Evolutionary conservation across 1,140 invertebrate species (phyloP).

Genomic region (Drosophila ananassae): DNA sequence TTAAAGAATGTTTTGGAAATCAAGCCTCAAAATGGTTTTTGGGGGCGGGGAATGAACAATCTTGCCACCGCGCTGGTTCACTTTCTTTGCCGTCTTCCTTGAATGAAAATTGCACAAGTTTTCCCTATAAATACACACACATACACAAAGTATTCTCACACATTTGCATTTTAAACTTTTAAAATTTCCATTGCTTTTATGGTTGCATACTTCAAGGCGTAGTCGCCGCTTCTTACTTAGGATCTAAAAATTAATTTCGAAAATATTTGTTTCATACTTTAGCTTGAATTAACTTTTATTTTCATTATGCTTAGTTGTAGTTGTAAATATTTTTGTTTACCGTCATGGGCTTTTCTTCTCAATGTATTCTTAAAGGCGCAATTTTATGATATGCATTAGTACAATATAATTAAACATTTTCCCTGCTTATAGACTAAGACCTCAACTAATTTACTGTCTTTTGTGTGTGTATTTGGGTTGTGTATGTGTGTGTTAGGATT

Average conservation of each 20-base stretch:
- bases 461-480: constrained; percentile 20
- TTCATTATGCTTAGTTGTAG: constrained; percentile 68
- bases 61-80: constrained; percentile 44
- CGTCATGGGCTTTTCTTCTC: constrained; percentile 41
- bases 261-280: constrained; percentile 72
- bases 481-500: constrained; percentile 34
- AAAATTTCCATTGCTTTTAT: constrained; percentile 58
- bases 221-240: constrained; percentile 21
- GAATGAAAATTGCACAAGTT: constrained; percentile 46
- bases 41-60: constrained; percentile 35
- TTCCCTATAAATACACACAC: constrained; percentile 26
- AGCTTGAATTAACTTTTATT: constrained; percentile 56
- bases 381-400: constrained; percentile 84
- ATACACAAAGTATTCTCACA: constrained; percentile 11
- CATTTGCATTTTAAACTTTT: constrained; percentile 13
- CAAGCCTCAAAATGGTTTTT: constrained; percentile 34
- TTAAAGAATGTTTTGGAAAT: constrained; percentile 63
- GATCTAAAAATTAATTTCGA: constrained; percentile 75
- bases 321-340: constrained; percentile 74
- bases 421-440: constrained; percentile 47
- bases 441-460: constrained; percentile 47
- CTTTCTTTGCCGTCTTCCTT: constrained; percentile 8
- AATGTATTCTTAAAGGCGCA: constrained; percentile 79
- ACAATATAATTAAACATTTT: constrained; percentile 69
- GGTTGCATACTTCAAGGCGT: constrained; percentile 47